Evolutionary conservation across 2,888 invertebrate genomes (phyloP).

Genomic region (Liopterus haemorrhoidalis): DNA sequence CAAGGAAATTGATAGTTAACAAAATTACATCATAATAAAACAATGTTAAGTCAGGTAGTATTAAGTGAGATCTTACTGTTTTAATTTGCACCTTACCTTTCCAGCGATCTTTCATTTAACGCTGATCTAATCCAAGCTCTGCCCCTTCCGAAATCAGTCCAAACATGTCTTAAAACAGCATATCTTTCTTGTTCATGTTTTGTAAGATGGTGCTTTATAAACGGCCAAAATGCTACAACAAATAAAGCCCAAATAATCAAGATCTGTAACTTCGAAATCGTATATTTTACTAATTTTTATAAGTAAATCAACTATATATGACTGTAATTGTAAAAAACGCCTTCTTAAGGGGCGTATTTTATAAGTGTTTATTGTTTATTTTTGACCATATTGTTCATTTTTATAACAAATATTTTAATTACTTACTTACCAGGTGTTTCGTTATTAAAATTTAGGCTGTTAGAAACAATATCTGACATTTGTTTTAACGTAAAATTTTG

Average conservation of each 20-base stretch:
- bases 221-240: slow-evolving; percentile 69
- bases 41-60: too few species aligned
- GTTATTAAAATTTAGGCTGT: slow-evolving; percentile 43
- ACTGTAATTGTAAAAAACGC: slow-evolving; percentile 6
- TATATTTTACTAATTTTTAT: too few species aligned
- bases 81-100: too few species aligned
- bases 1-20: too few species aligned
- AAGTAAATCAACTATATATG: too few species aligned
- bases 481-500: slow-evolving; percentile 55
- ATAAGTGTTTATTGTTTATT: slow-evolving; percentile 1
- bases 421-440: slow-evolving; percentile 41
- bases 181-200: slow-evolving; percentile 85
- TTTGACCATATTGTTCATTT: too few species aligned
- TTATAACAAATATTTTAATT: too few species aligned
- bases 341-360: neutral
- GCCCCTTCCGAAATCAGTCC: slow-evolving; percentile 73
- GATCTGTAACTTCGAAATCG: too few species aligned
- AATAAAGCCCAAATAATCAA: slow-evolving; percentile 30
- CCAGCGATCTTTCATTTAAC: slow-evolving; percentile 85
- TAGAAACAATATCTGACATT: slow-evolving; percentile 65
- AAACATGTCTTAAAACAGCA: slow-evolving; percentile 59
- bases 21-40: too few species aligned
- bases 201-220: slow-evolving; percentile 71
- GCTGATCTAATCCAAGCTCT: slow-evolving; percentile 85
- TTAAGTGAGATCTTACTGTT: neutral